A percentile compares a stretch with the other conserved stretches of the same genome.
Evolutionary conservation across 2,113 vertebrate genomes (phyloP).

Genomic region (Carettochelys insculpta): DNA sequence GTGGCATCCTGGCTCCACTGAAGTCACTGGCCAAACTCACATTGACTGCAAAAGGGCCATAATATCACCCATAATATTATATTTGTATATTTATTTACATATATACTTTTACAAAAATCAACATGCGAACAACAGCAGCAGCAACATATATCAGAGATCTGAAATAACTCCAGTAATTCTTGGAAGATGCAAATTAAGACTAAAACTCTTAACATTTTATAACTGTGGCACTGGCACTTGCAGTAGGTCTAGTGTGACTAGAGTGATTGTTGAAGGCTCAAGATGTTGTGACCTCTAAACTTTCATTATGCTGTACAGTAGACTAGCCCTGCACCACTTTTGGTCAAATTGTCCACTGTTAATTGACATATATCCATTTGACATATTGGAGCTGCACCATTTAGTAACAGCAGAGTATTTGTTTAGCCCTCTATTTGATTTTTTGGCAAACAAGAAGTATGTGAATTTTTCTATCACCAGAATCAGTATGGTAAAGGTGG

Average conservation of each 20-base stretch:
- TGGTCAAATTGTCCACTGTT: fast-evolving
- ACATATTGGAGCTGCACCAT: neutral
- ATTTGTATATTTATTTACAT: neutral
- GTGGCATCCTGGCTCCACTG: neutral
- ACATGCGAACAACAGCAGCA: neutral
- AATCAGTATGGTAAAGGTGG: constrained; percentile 18
- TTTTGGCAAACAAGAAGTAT: neutral
- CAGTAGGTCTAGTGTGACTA: neutral
- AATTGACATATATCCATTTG: neutral
- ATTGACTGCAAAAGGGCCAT: neutral
- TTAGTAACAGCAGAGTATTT: fast-evolving
- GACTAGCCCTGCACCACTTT: neutral
- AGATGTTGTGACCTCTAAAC: neutral
- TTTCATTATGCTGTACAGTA: neutral
- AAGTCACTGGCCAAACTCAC: neutral
- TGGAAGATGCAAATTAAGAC: neutral
- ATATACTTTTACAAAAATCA: neutral
- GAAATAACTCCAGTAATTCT: neutral
- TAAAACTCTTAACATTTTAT: neutral
- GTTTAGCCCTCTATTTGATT: neutral
- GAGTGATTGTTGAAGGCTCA: neutral
- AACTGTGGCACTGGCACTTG: constrained; percentile 16
- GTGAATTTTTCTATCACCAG: neutral
- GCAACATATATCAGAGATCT: neutral
- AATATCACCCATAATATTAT: neutral